A percentile compares a stretch with the other conserved stretches of the same genome.
Evolutionary conservation across 2,797 vertebrate genomes (phyloP).

Genomic region (Lacerta bilineata): DNA sequence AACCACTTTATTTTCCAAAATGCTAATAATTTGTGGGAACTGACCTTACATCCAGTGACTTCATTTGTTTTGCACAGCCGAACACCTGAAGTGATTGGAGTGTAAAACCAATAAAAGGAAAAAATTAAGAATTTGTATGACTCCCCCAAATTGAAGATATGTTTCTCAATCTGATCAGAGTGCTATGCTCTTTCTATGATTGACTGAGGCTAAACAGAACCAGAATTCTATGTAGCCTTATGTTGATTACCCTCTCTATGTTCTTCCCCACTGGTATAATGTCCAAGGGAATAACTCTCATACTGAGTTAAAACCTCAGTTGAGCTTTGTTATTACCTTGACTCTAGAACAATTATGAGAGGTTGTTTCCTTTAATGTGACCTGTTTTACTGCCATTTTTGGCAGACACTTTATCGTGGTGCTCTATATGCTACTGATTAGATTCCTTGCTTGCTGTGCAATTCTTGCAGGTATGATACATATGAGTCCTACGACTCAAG

Average conservation of each 20-base stretch:
- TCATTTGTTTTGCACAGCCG: not conserved
- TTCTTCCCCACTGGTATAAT: not conserved
- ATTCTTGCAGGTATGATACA: conserved; percentile 90
- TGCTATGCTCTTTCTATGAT: not conserved
- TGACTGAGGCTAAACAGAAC: not conserved
- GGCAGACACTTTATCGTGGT: not conserved
- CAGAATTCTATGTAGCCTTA: not conserved
- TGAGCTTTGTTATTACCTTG: not conserved
- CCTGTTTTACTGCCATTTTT: not conserved
- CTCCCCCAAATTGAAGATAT: not conserved
- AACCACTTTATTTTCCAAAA: not conserved
- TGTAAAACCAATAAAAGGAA: not conserved
- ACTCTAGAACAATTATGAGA: not conserved
- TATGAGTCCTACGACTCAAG: conserved; percentile 93
- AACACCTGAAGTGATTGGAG: not conserved
- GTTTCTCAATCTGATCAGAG: fast-evolving
- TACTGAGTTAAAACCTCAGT: not conserved
- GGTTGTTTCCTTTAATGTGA: not conserved
- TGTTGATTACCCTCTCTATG: not conserved
- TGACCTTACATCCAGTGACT: not conserved
- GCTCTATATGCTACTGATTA: conserved; percentile 16
- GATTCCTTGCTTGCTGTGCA: conserved; percentile 66
- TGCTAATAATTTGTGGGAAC: not conserved
- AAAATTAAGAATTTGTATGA: not conserved
- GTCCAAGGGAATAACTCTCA: fast-evolving